phyloP scores from a whole-genome alignment of 2,888 invertebrate genomes.

The Phaedon cochleariae region DNA sequence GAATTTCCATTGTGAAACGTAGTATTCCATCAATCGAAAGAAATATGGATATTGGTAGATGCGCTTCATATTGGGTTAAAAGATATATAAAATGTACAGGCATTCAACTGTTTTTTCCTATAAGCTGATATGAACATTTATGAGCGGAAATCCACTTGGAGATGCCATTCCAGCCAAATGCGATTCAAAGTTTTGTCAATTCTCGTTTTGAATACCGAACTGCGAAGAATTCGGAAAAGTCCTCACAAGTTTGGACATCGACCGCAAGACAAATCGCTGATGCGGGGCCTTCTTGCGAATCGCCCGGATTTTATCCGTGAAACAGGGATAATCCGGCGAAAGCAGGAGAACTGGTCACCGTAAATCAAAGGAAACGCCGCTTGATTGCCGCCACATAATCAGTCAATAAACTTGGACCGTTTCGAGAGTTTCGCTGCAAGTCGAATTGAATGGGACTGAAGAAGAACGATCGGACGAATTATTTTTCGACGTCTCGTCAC shows the following conservation, averaged over 20 bases:
- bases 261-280: constrained; percentile 2
- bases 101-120: too few species aligned
- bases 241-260: background rate
- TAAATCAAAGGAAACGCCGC: background rate
- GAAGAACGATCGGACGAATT: background rate
- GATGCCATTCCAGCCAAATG: too few species aligned
- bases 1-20: too few species aligned
- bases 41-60: too few species aligned
- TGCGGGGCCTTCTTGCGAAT: background rate
- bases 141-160: too few species aligned
- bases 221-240: background rate
- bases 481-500: too few species aligned
- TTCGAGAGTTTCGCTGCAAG: background rate
- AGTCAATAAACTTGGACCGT: background rate
- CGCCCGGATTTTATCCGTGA: background rate
- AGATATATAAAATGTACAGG: too few species aligned
- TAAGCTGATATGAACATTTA: too few species aligned
- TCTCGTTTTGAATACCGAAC: background rate
- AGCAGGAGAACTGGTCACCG: background rate
- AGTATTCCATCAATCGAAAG: too few species aligned
- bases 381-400: constrained; percentile 1
- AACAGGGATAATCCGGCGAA: background rate
- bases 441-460: background rate
- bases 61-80: too few species aligned
- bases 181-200: background rate